A percentile compares a stretch with the other conserved stretches of the same genome.
Conservation (phyloP, 2,113 vertebrate genomes). For the Cricetomys ansorgei region DNA sequence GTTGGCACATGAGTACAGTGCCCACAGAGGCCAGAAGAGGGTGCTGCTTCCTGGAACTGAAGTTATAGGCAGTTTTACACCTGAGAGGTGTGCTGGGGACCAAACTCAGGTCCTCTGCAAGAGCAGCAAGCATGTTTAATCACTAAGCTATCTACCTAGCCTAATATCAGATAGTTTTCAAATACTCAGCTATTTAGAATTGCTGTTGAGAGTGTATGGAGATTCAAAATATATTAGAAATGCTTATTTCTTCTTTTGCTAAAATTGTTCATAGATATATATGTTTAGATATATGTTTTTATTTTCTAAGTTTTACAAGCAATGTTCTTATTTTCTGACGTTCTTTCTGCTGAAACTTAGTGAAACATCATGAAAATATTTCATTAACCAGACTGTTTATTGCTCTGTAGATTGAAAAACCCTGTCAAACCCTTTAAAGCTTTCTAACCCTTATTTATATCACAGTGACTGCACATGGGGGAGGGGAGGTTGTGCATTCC, state of each 20-base stretch:
- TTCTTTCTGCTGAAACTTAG: neutral
- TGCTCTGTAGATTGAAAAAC: neutral
- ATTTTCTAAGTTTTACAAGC: constrained; percentile 40
- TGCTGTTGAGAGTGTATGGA: neutral
- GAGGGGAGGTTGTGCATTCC: neutral
- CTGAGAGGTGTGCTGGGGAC: neutral
- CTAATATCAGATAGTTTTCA: neutral
- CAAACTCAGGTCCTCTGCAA: neutral
- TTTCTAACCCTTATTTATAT: neutral
- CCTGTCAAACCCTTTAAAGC: constrained; percentile 4
- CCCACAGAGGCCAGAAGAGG: neutral
- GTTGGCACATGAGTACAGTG: neutral
- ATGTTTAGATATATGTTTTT: neutral
- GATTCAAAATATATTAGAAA: constrained; percentile 45
- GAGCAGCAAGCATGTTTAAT: neutral
- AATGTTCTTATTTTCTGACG: neutral
- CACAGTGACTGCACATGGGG: neutral
- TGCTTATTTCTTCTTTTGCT: neutral
- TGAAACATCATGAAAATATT: neutral
- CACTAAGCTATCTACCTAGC: neutral
- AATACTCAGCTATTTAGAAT: neutral
- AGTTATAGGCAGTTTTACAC: neutral
- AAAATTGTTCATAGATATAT: constrained; percentile 13
- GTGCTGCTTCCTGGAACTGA: neutral
- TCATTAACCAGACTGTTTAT: neutral